phyloP scores from a whole-genome alignment of 2,888 invertebrate species.

The Fissipunctia ypsillon region DNA sequence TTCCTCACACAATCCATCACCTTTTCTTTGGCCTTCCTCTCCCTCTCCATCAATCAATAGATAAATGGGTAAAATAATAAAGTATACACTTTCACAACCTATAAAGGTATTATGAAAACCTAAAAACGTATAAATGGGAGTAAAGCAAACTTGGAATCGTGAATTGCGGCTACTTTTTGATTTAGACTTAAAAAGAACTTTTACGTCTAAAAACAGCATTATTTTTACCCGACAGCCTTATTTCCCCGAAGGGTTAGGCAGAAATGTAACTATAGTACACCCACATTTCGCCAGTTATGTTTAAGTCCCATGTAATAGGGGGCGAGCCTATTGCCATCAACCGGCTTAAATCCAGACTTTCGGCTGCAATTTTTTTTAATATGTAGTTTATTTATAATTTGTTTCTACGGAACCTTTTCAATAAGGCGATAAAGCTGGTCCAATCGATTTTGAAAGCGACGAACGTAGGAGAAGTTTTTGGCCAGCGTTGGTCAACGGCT shows the following conservation, averaged over 20 bases:
- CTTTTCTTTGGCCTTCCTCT: no score
- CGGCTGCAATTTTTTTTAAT: not conserved
- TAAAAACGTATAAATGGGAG: not conserved
- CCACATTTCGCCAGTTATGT: not conserved
- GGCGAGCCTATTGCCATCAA: not conserved
- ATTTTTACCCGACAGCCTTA: not conserved
- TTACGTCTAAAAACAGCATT: not conserved
- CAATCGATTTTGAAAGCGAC: slow-evolving; percentile 59
- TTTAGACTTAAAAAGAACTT: not conserved
- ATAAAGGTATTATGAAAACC: not conserved
- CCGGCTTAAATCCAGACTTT: not conserved
- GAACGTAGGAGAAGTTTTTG: slow-evolving; percentile 83
- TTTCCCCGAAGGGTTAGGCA: not conserved
- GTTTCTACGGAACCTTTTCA: slow-evolving; percentile 14
- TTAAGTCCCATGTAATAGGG: not conserved
- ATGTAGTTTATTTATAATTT: not conserved
- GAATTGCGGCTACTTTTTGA: not conserved
- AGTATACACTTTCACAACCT: no score
- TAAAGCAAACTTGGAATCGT: not conserved
- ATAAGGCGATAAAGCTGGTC: slow-evolving; percentile 13
- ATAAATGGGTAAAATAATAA: not conserved
- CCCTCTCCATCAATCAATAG: no score
- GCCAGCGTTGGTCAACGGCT: slow-evolving; percentile 84
- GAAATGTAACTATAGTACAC: not conserved
- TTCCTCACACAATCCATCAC: no score